These are phyloP conservation scores for Chloropsis cyanopogon DNA, from an alignment of 2,113 vertebrate genomes.

Conservation along the genomic window DNA sequence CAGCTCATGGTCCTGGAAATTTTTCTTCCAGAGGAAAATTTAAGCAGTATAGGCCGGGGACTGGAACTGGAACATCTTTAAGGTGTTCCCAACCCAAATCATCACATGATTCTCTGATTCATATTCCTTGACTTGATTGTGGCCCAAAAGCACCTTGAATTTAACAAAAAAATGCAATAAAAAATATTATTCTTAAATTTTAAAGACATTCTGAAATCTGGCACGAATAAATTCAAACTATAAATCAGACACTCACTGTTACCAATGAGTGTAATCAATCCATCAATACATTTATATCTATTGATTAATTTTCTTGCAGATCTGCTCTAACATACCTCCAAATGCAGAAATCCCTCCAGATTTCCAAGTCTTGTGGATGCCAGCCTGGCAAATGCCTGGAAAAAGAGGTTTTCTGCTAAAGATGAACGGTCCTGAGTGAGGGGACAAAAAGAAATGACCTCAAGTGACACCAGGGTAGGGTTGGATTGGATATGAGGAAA, in stretches of 20 bases:
- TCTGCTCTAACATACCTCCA: neutral
- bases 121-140: neutral
- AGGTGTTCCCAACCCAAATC: neutral
- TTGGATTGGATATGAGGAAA: neutral
- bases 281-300: neutral
- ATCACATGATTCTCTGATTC: neutral
- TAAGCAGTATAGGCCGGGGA: neutral
- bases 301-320: neutral
- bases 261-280: neutral
- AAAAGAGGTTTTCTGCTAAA: neutral
- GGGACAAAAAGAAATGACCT: neutral
- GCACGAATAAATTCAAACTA: neutral
- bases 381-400: neutral
- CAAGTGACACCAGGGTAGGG: neutral
- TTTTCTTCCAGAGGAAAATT: neutral
- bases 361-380: rapidly evolving
- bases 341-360: neutral
- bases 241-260: neutral
- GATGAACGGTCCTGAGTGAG: too few relatives aligned
- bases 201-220: neutral
- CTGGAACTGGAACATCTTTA: neutral
- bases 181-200: neutral
- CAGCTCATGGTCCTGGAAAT: neutral
- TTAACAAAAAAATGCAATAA: neutral
- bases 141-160: neutral